These are phyloP conservation scores for Thunnus maccoyii DNA, from an alignment of 2,113 vertebrate genomes.

Conservation along the genomic window DNA sequence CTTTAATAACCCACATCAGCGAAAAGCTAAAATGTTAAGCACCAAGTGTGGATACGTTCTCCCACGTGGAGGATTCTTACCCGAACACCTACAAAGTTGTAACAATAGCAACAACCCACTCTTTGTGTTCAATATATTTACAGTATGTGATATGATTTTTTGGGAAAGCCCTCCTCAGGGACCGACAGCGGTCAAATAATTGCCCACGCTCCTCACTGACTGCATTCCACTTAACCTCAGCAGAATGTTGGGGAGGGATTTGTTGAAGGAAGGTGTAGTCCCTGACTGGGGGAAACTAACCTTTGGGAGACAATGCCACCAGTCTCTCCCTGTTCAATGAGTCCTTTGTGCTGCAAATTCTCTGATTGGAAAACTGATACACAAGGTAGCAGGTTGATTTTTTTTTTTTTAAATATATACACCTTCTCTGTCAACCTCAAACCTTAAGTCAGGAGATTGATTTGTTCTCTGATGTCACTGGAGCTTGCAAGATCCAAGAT, in stretches of 20 bases:
- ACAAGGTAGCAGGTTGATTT: slow-evolving; percentile 78
- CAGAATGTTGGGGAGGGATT: slow-evolving; percentile 78
- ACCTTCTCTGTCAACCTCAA: slow-evolving; percentile 43
- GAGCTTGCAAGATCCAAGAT: background rate
- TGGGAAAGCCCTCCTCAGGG: background rate
- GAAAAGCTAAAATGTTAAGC: background rate
- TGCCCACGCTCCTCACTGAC: slow-evolving; percentile 46
- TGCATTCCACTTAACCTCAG: slow-evolving; percentile 85
- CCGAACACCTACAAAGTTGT: background rate
- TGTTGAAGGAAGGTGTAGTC: slow-evolving; percentile 74
- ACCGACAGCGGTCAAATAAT: slow-evolving; percentile 48
- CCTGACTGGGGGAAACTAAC: slow-evolving; percentile 82
- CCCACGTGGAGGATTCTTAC: background rate
- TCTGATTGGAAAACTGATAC: slow-evolving; percentile 86
- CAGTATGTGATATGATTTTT: slow-evolving; percentile 14
- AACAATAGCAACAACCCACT: background rate
- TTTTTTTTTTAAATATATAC: slow-evolving; percentile 59
- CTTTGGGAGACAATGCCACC: slow-evolving; percentile 87
- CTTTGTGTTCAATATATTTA: background rate
- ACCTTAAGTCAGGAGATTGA: slow-evolving; percentile 62
- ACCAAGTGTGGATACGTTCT: background rate
- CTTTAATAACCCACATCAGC: background rate
- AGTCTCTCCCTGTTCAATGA: slow-evolving; percentile 87
- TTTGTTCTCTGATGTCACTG: slow-evolving; percentile 55
- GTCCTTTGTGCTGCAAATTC: slow-evolving; percentile 84